phyloP scores from a whole-genome alignment of 2,888 invertebrate species.

The Rotaria macrura region DNA sequence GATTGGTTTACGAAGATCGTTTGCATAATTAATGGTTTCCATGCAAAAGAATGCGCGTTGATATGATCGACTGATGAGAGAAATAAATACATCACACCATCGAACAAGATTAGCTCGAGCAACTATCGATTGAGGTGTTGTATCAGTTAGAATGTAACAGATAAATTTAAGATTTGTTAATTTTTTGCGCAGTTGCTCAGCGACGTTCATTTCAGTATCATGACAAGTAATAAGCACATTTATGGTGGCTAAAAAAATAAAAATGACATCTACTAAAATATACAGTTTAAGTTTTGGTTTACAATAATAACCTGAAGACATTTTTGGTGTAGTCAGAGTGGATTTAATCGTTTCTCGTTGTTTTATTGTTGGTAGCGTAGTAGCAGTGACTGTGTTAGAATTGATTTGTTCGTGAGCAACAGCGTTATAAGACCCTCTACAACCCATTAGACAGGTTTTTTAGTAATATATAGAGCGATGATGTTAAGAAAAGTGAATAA shows the following conservation, averaged over 20 bases:
- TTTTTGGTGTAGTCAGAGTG: not conserved
- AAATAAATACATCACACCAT: not conserved
- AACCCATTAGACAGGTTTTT: not conserved
- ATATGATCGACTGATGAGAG: not conserved
- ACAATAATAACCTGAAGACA: not conserved
- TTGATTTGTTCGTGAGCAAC: not conserved
- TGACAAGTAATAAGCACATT: not conserved
- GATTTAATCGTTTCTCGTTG: not conserved
- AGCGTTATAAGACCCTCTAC: not conserved
- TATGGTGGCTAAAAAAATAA: not conserved
- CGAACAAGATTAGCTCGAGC: not conserved
- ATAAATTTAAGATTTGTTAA: not conserved
- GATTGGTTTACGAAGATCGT: not conserved
- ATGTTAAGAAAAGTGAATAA: too few relatives aligned
- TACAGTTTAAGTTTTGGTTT: not conserved
- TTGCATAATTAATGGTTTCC: not conserved
- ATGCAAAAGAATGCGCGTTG: not conserved
- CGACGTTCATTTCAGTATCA: not conserved
- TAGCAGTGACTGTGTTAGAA: not conserved
- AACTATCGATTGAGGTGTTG: not conserved
- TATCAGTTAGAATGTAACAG: not conserved
- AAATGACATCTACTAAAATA: not conserved
- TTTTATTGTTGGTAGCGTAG: not conserved
- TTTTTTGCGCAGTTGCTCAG: not conserved
- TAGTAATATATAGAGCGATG: too few relatives aligned